Conservation (phyloP, 2,113 vertebrate genomes). For the Oophaga pumilio region DNA sequence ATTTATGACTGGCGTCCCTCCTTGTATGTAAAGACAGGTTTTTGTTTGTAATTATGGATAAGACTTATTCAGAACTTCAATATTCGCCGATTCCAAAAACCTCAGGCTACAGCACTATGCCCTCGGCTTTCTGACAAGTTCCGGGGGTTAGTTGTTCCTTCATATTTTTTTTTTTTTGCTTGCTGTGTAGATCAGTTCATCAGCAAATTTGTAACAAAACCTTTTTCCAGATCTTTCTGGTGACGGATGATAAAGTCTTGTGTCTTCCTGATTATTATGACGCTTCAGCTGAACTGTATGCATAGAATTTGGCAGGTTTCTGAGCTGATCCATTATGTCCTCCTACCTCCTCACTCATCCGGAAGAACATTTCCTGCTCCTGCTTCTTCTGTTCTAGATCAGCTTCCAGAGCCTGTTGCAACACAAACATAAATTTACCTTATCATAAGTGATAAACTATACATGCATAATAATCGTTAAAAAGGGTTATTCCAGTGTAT, state of each 20-base stretch:
- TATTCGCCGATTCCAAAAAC: neutral
- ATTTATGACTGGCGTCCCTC: neutral
- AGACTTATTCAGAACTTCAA: neutral
- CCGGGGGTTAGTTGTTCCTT: neutral
- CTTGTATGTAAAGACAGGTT: neutral
- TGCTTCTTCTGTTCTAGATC: conserved; percentile 85
- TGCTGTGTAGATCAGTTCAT: neutral
- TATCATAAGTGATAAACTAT: neutral
- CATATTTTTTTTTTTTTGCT: neutral
- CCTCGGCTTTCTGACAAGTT: neutral
- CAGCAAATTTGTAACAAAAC: neutral
- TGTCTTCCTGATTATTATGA: conserved; percentile 59
- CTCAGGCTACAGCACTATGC: neutral
- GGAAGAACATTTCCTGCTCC: conserved; percentile 94
- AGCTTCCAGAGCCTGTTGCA: conserved; percentile 85
- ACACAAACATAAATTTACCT: neutral
- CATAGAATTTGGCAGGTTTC: conserved; percentile 86
- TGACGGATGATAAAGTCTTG: neutral
- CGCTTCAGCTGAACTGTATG: conserved; percentile 75
- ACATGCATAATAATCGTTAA: neutral
- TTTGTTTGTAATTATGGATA: neutral
- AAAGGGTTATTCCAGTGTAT: too few species aligned
- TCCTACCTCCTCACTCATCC: conserved; percentile 72
- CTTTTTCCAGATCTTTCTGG: neutral
- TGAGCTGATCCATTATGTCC: conserved; percentile 72